Evolutionary conservation across 92 coral and sea anemone species (phyloP), one percentile per base, ranked within the genome.

Genomic region (Umimayanthus chanpuru): DNA sequence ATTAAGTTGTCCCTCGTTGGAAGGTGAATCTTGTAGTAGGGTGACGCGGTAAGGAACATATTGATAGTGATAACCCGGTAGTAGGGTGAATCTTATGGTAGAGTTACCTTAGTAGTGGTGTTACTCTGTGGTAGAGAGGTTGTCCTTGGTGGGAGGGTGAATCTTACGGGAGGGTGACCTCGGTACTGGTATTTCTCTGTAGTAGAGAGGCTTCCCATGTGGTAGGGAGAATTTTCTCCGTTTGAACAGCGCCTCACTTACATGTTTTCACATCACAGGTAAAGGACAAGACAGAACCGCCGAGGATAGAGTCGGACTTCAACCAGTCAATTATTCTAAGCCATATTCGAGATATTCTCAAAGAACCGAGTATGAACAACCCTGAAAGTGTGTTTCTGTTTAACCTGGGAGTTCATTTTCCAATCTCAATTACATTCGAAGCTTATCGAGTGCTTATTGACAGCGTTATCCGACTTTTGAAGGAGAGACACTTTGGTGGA

Each of bases 361-460:
- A 88, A 32, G 20, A 39, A 87, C 86, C 93, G 6, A 92, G 82
- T 7, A 88, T 92, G 91, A 88, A 80, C 43, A 82, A 61, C 29
- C 76, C 80, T 7, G 81, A 83, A 64, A 90, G 93, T 66, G 89
- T 88, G 49, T 87, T 92, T 73, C 77, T 92, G 14, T 85, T 92
- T 36, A 92, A 86, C 84, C 78, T 92, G 25, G 95, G 93, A 15
- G 86, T 90, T 44, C 95, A 92, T 76, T 92, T 83, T 64, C 93
- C 93, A 16, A 90, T 90, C 20, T 88, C 95, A 26, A 73, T 92
- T 25, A 87, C 77, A 36, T 90, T 92, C 41, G 65, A 79, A 55
- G 73, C 56, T 16, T 92, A 88, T 86, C 90, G 72, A 65, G 77
- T 79, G 8, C 87, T 92, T 7, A 55, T 92, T 5, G 86, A 92